Evolutionary conservation across 64 coral and sea anemone genomes (phyloP).

Genomic region (Stichodactyla mertensii): DNA sequence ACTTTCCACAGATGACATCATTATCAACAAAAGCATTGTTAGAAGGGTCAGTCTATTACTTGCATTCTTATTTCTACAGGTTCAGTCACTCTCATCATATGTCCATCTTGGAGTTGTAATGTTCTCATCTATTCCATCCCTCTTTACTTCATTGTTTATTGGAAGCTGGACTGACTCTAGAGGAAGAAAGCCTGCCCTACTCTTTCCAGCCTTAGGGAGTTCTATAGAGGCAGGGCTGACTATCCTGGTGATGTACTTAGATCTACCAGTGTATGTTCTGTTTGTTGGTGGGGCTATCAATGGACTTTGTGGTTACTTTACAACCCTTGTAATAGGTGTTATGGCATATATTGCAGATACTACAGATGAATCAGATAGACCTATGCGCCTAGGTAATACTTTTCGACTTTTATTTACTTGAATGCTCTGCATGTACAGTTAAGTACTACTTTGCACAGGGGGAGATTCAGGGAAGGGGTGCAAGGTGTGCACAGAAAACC

Average conservation of each 20-base stretch:
- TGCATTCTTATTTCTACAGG: constrained; percentile 13
- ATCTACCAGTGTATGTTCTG: constrained; percentile 66
- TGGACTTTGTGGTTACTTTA: constrained; percentile 72
- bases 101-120: constrained; percentile 53
- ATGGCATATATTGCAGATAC: constrained; percentile 87
- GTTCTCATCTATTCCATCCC: constrained; percentile 55
- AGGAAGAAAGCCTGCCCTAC: constrained; percentile 58
- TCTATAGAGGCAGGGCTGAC: constrained; percentile 39
- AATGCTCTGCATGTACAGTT: no score
- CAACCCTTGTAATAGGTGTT: constrained; percentile 52
- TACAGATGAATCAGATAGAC: constrained; percentile 50
- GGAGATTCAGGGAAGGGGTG: no score
- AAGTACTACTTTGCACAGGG: no score
- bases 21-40: no score
- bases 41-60: no score
- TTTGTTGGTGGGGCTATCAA: constrained; percentile 69
- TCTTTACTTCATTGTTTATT: constrained; percentile 66
- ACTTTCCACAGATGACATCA: no score
- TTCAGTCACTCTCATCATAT: constrained; percentile 72
- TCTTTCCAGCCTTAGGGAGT: constrained; percentile 43
- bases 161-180: constrained; percentile 69
- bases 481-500: no score
- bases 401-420: background rate
- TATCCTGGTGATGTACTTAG: constrained; percentile 56
- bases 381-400: constrained; percentile 52